Conservation (phyloP, 2,888 invertebrate genomes). For the Camptogramma bilineatum region DNA sequence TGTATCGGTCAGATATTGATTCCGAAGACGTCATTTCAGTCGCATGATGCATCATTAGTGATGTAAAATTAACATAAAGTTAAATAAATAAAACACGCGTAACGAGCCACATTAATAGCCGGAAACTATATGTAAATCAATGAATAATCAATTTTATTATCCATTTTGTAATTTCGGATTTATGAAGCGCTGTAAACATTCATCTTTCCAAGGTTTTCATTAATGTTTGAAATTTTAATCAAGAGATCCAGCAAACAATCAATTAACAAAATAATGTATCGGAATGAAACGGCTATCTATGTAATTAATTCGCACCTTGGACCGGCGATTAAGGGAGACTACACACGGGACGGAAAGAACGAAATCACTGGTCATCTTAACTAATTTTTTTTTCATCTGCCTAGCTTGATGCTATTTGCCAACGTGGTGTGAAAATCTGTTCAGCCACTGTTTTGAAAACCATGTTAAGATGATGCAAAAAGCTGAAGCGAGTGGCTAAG, state of each 20-base stretch:
- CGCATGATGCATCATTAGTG: not conserved
- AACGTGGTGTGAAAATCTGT: not conserved
- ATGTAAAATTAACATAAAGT: not conserved
- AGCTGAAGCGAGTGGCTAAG: not conserved
- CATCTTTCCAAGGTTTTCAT: slow-evolving; percentile 11
- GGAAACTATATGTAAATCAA: slow-evolving; percentile 6
- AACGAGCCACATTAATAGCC: not conserved
- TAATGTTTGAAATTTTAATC: slow-evolving; percentile 49
- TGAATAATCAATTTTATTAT: slow-evolving; percentile 12
- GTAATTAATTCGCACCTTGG: slow-evolving; percentile 78
- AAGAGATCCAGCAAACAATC: slow-evolving; percentile 61
- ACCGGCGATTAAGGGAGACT: slow-evolving; percentile 57
- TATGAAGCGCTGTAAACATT: slow-evolving; percentile 19
- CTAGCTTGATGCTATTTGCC: not conserved
- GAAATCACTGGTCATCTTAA: not conserved
- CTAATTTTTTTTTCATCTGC: not conserved
- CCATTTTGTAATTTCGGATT: slow-evolving; percentile 17
- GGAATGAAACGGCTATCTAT: slow-evolving; percentile 63
- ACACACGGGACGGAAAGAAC: not conserved
- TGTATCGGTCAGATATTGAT: no score
- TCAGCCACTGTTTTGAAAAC: not conserved
- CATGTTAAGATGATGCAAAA: not conserved
- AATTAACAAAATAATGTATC: slow-evolving; percentile 68
- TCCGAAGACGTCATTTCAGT: not conserved
- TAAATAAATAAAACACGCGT: not conserved